phyloP scores from a whole-genome alignment of 2,888 invertebrate genomes.

The Scelioninae gen. 1 region DNA sequence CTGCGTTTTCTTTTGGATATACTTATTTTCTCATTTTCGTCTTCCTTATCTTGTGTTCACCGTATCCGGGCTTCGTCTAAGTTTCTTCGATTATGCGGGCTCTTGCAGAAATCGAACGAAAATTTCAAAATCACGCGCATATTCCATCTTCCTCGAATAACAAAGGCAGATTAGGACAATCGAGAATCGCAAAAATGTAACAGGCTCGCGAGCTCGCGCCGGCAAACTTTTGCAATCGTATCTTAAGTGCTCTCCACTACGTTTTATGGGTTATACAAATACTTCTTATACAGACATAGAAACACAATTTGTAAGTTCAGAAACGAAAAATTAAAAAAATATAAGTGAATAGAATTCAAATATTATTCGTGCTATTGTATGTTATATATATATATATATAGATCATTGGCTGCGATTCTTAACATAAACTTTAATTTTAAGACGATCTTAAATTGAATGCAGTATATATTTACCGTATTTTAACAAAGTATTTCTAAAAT shows the following conservation, averaged over 20 bases:
- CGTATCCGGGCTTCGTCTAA: too few relatives aligned
- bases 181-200: slow-evolving; percentile 22
- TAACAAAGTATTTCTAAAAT: too few relatives aligned
- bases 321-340: slow-evolving; percentile 40
- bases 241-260: slow-evolving; percentile 6
- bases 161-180: slow-evolving; percentile 35
- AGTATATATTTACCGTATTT: too few relatives aligned
- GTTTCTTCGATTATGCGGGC: slow-evolving; percentile 46
- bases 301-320: slow-evolving; percentile 30
- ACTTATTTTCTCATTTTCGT: too few relatives aligned
- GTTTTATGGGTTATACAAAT: slow-evolving; percentile 48
- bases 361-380: too few relatives aligned
- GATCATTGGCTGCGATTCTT: too few relatives aligned
- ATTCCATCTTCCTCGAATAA: slow-evolving; percentile 37
- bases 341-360: not conserved
- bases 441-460: too few relatives aligned
- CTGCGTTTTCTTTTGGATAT: too few relatives aligned
- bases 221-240: slow-evolving; percentile 36
- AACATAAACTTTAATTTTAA: too few relatives aligned
- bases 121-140: slow-evolving; percentile 37
- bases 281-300: slow-evolving; percentile 41
- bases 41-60: too few relatives aligned
- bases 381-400: too few relatives aligned
- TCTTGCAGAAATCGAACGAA: slow-evolving; percentile 34
- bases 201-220: slow-evolving; percentile 21